Evolutionary conservation across 2,797 vertebrate species (phyloP).

Genomic region (Limosa lapponica): DNA sequence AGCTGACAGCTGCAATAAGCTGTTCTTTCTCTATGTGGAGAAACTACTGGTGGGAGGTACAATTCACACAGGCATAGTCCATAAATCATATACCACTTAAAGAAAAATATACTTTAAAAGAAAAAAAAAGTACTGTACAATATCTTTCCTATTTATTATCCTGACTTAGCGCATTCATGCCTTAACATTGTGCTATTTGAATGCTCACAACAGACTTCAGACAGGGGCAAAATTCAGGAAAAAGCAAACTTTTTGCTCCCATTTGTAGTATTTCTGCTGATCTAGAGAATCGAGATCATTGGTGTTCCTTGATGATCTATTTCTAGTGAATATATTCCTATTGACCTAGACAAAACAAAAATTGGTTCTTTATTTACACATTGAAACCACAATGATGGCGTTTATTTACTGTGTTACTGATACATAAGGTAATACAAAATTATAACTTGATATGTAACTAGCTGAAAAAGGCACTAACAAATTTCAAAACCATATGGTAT

Average conservation of each 20-base stretch:
- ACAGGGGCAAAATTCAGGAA: not conserved
- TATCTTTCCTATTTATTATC: not conserved
- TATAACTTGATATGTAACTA: not conserved
- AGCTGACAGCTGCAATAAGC: constrained; percentile 53
- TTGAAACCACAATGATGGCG: not conserved
- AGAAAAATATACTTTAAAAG: not conserved
- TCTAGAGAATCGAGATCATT: not conserved
- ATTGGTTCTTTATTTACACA: not conserved
- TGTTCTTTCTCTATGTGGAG: constrained; percentile 2
- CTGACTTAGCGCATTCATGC: not conserved
- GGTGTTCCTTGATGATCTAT: not conserved
- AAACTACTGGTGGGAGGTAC: constrained; percentile 45
- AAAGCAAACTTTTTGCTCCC: not conserved
- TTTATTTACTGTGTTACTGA: not conserved
- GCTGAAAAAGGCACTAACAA: not conserved
- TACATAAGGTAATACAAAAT: not conserved
- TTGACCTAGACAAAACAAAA: not conserved
- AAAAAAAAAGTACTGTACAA: not conserved
- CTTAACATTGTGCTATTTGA: not conserved
- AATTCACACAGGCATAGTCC: not conserved
- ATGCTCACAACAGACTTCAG: not conserved
- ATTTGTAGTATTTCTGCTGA: not conserved
- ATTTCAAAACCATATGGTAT: not conserved
- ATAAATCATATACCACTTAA: constrained; percentile 41
- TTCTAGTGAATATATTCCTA: not conserved